phyloP scores from a whole-genome alignment of 2,797 vertebrate species.

The Hafferia zeledoni region DNA sequence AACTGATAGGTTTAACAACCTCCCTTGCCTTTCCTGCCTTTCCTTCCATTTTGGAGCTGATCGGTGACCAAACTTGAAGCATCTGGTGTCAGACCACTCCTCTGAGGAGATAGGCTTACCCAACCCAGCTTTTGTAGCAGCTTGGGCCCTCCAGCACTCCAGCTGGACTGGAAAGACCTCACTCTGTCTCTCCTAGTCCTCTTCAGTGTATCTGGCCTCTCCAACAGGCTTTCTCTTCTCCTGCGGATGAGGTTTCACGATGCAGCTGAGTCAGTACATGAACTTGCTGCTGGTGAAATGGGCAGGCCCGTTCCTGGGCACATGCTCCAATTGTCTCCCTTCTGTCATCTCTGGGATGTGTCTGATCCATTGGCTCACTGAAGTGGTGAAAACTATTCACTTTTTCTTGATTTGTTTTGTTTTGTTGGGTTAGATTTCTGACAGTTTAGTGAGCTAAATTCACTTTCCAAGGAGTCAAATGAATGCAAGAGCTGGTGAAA shows the following conservation, averaged over 20 bases:
- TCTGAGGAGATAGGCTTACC: background rate
- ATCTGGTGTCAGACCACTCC: background rate
- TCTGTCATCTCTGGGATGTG: constrained; percentile 48
- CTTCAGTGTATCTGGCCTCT: background rate
- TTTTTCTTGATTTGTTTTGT: constrained; percentile 56
- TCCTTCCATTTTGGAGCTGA: background rate
- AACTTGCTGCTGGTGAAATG: constrained; percentile 42
- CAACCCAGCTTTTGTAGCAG: background rate
- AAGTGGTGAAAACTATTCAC: constrained; percentile 68
- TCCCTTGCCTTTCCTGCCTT: background rate
- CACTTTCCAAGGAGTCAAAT: constrained; percentile 23
- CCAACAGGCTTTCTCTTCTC: background rate
- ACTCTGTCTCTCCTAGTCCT: background rate
- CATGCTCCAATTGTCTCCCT: constrained; percentile 37
- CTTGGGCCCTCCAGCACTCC: background rate
- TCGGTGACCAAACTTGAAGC: background rate
- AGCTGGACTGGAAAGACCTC: background rate
- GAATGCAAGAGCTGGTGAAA: constrained; percentile 44
- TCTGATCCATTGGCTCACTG: constrained; percentile 35
- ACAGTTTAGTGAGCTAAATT: constrained; percentile 44
- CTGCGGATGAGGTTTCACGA: background rate
- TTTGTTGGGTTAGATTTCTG: constrained; percentile 35
- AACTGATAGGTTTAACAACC: background rate
- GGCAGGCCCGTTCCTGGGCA: background rate
- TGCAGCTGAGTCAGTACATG: background rate